Conservation (phyloP, 2,888 invertebrate species). For the Temnothorax unifasciatus region DNA sequence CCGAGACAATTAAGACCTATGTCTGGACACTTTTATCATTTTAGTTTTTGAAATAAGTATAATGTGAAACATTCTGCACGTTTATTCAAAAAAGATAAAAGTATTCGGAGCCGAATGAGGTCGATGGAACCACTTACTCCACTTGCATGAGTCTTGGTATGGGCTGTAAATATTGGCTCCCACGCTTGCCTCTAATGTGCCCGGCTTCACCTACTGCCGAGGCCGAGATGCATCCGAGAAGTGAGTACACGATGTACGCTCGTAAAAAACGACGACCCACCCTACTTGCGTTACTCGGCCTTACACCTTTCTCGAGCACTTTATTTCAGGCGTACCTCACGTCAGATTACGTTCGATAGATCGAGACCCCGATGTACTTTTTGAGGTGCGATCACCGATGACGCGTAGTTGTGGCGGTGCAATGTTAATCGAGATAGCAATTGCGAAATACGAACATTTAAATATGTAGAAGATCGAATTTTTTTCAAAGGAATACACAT, state of each 20-base stretch:
- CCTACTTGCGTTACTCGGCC: conserved; percentile 21
- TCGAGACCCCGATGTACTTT: background rate
- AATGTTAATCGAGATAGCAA: background rate
- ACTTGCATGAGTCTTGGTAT: conserved; percentile 12
- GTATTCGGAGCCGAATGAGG: conserved; percentile 4
- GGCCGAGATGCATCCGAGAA: conserved; percentile 40
- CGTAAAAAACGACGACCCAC: conserved; percentile 22
- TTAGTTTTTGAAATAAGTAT: too few species aligned
- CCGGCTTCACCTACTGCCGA: conserved; percentile 63
- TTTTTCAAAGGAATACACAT: background rate
- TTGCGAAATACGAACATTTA: background rate
- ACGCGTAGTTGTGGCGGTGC: background rate
- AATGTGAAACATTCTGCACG: background rate
- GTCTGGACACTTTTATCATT: too few species aligned
- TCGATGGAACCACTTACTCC: conserved; percentile 38
- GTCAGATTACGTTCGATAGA: conserved; percentile 2
- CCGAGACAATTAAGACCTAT: too few species aligned
- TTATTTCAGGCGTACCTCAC: conserved; percentile 9
- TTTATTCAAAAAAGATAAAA: conserved; percentile 5
- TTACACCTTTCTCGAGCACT: conserved; percentile 31
- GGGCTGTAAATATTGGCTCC: conserved; percentile 71
- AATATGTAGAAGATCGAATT: background rate
- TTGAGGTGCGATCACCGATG: background rate
- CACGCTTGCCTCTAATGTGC: conserved; percentile 73
- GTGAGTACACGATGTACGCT: conserved; percentile 16